Base-by-base conservation (phyloP, 1,140 invertebrate species). In the Drosophila azteca region DNA sequence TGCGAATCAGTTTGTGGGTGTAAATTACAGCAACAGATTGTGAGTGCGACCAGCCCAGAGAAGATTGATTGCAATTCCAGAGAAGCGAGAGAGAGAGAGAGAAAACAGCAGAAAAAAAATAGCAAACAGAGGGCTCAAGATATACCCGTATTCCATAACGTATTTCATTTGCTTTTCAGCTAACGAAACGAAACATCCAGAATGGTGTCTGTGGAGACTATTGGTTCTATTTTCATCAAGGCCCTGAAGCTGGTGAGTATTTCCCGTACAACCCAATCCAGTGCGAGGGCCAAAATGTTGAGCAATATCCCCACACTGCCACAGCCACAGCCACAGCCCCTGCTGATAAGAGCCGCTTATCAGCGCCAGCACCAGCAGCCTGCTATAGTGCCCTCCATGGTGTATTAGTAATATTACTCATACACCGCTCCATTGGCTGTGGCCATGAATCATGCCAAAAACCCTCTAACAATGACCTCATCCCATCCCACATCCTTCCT, bases 211-310 rank as follows among this genome's bases (percentile, higher is more conserved):
- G 92, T 96, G 59, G 94, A 95, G 83, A 96, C 95, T 45, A 94
- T 96, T 75, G 95, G 94, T 61, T 94, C 95, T 39, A 95, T 96
- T 63, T 93, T 95, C 79, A 94, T 97, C 72, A 97, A 96, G 94
- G 93, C 94, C 15, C 92, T 96, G 17, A 97, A 97, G 93, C 92
- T 96, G 93, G 96, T 96, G 92, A 95, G 95, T 70, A 61, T 26
- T 8, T n/a, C 8, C 31, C 29, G 7, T 9, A 29, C 26, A 6
- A 0, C 8, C 8, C 31, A 35, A 35, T 35, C 31, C 31, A 9
- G 4, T 1, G 11, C 31, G 31, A 35, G 31, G 31, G 31, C 31
- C 11, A 20, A 60, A 44, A 31, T 52, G 55, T 75, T 78, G 74
- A 71, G 74, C 66, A 87, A 85, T 71, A 39, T 54, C 44, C 49